A percentile compares a stretch with the other conserved stretches of the same genome.
Evolutionary conservation across 2,113 vertebrate species (phyloP).

Genomic region (Scopus umbretta): DNA sequence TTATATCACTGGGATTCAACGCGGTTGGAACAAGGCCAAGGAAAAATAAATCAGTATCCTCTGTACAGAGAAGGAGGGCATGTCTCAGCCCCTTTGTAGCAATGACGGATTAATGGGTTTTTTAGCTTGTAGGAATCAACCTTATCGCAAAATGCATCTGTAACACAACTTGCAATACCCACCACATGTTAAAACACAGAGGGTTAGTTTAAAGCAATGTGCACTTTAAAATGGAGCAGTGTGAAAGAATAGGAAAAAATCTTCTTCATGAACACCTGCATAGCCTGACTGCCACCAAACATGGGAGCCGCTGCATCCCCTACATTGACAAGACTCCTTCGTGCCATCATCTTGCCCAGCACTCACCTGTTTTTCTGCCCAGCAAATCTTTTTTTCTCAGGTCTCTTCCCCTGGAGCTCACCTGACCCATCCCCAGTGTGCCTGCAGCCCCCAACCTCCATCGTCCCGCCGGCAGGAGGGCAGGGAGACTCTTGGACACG

Average conservation of each 20-base stretch:
- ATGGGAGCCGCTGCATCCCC: not conserved
- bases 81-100: not conserved
- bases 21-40: not conserved
- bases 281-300: not conserved
- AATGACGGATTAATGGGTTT: not conserved
- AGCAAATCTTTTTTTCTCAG: not conserved
- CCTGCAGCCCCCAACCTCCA: not conserved
- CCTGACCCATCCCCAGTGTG: not conserved
- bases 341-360: not conserved
- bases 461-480: accelerated
- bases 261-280: not conserved
- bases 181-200: accelerated
- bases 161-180: not conserved
- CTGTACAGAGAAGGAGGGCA: not conserved
- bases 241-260: not conserved
- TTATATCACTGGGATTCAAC: not conserved
- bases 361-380: not conserved
- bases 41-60: not conserved
- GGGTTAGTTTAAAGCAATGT: not conserved
- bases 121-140: not conserved
- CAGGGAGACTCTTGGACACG: not conserved
- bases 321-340: accelerated
- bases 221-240: not conserved
- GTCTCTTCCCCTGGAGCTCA: not conserved
- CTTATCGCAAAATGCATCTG: not conserved